Evolutionary conservation across 1,140 invertebrate genomes (phyloP).

Genomic region (Saccostrea echinata): DNA sequence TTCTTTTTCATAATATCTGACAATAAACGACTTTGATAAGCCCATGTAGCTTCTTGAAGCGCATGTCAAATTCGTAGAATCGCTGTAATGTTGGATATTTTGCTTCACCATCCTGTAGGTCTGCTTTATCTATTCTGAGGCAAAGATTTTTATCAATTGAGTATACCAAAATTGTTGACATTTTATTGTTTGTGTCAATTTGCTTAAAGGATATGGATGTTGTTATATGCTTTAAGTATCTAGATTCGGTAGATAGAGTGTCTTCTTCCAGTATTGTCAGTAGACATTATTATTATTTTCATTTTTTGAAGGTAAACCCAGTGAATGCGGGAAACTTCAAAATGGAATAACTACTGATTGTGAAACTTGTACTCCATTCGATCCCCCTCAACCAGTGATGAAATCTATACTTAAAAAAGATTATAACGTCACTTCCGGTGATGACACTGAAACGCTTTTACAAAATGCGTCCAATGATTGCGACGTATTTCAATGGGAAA

Average conservation of each 20-base stretch:
- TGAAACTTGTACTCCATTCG: slow-evolving; percentile 50
- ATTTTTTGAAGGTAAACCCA: slow-evolving; percentile 21
- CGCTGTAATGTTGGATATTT: too few species aligned
- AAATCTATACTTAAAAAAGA: slow-evolving; percentile 90
- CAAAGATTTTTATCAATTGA: too few species aligned
- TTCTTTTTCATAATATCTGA: too few species aligned
- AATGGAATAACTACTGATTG: slow-evolving; percentile 37
- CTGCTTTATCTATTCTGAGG: too few species aligned
- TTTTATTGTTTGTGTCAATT: neutral
- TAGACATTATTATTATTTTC: neutral
- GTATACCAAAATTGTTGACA: too few species aligned
- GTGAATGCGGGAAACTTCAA: slow-evolving; percentile 15
- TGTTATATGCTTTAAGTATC: neutral
- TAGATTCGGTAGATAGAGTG: neutral
- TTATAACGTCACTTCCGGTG: slow-evolving; percentile 82
- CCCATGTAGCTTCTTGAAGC: too few species aligned
- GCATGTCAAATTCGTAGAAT: too few species aligned
- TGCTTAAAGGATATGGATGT: neutral
- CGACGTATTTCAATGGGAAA: slow-evolving; percentile 46
- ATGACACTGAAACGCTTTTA: slow-evolving; percentile 88
- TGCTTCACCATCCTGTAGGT: too few species aligned
- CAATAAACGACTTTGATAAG: too few species aligned
- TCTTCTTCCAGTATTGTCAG: neutral
- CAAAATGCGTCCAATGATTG: slow-evolving; percentile 39
- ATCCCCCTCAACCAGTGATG: slow-evolving; percentile 70